These are phyloP conservation scores for Phoebastria nigripes DNA, from an alignment of 2,797 vertebrate genomes.

Conservation along the genomic window DNA sequence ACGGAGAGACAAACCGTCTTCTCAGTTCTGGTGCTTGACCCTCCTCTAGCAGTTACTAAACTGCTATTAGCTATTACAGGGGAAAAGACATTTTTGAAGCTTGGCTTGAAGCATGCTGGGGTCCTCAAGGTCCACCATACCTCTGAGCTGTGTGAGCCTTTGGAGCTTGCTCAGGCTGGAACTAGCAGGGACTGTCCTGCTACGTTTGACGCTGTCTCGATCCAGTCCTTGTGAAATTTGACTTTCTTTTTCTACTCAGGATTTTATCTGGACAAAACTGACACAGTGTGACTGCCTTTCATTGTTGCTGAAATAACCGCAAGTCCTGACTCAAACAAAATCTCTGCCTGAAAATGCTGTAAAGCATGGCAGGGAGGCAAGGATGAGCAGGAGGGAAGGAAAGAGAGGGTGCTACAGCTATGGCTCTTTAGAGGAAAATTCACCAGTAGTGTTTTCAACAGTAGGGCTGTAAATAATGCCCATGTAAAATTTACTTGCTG, in stretches of 20 bases:
- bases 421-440: not conserved
- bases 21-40: not conserved
- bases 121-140: not conserved
- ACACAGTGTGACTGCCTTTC: not conserved
- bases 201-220: not conserved
- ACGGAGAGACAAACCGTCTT: not conserved
- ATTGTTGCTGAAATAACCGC: not conserved
- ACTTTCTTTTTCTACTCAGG: not conserved
- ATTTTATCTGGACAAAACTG: not conserved
- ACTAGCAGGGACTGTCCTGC: not conserved
- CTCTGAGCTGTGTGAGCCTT: not conserved
- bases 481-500: conserved; percentile 38
- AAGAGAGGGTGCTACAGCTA: not conserved
- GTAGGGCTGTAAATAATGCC: not conserved
- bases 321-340: not conserved
- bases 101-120: not conserved
- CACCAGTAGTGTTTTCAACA: not conserved
- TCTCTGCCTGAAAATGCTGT: not conserved
- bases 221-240: not conserved
- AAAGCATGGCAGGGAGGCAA: not conserved
- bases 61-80: not conserved
- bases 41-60: not conserved
- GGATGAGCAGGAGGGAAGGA: not conserved
- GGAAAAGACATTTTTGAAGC: not conserved
- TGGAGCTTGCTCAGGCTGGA: not conserved